A percentile compares a stretch with the other conserved stretches of the same genome.
Conservation (phyloP, 92 coral and sea anemone genomes). For the Muricea muricata region DNA sequence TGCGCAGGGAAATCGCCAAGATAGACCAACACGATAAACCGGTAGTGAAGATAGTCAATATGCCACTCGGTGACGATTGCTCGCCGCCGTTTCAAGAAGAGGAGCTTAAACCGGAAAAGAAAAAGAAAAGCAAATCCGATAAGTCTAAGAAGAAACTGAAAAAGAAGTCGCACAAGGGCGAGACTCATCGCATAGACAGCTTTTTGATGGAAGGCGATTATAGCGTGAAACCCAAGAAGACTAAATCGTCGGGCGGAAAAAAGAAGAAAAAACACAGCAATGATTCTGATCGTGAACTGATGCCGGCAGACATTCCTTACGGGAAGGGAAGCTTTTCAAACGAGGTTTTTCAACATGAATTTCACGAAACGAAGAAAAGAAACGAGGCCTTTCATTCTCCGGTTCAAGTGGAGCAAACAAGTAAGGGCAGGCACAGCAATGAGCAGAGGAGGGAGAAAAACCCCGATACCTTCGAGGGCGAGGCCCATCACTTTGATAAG, state of each 20-base stretch:
- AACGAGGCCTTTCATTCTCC: background rate
- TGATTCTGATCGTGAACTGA: constrained; percentile 20
- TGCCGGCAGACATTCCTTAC: constrained; percentile 4
- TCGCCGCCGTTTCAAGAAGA: constrained; percentile 70
- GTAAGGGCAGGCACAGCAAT: constrained; percentile 4
- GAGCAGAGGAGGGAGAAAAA: constrained; percentile 18
- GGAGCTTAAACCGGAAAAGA: constrained; percentile 60
- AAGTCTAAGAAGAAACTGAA: constrained; percentile 55
- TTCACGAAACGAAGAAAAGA: background rate
- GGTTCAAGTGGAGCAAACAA: background rate
- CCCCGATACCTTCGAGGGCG: constrained; percentile 3
- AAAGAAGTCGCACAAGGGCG: constrained; percentile 31
- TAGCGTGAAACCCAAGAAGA: constrained; percentile 29
- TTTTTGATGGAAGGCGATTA: background rate
- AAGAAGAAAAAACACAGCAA: constrained; percentile 42
- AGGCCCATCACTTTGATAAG: background rate
- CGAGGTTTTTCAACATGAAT: constrained; percentile 3
- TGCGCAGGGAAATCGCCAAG: constrained; percentile 86
- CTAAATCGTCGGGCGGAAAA: constrained; percentile 18
- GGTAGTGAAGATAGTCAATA: constrained; percentile 2
- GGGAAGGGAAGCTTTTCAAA: constrained; percentile 4
- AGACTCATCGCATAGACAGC: background rate
- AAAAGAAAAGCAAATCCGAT: constrained; percentile 67
- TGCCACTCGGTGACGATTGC: constrained; percentile 39
- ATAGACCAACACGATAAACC: constrained; percentile 92